phyloP scores from a whole-genome alignment of 1,140 invertebrate species.

The Protaetia brevitarsis region DNA sequence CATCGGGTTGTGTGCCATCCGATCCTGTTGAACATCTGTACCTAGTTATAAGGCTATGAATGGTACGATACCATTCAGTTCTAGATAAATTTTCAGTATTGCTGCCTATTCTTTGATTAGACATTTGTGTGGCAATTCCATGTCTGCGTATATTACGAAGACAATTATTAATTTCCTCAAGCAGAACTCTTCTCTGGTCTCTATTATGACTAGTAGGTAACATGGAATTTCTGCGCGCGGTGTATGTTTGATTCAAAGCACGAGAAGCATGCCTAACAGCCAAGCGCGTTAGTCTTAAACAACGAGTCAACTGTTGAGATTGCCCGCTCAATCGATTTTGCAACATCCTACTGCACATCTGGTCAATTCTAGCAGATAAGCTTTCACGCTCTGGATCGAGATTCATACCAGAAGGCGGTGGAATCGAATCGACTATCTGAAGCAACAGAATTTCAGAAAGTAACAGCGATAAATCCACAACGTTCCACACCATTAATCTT shows the following conservation, averaged over 20 bases:
- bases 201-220: constrained; percentile 35
- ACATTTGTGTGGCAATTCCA: background rate
- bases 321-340: constrained; percentile 35
- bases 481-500: constrained; percentile 36
- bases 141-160: constrained; percentile 29
- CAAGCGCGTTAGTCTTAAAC: constrained; percentile 38
- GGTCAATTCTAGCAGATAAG: constrained; percentile 40
- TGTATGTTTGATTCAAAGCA: constrained; percentile 38
- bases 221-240: constrained; percentile 40
- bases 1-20: background rate
- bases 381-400: constrained; percentile 39
- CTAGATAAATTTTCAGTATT: constrained; percentile 12
- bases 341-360: constrained; percentile 42
- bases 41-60: constrained; percentile 28
- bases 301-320: constrained; percentile 38
- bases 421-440: constrained; percentile 45
- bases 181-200: constrained; percentile 34
- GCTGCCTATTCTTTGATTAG: background rate
- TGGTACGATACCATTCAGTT: constrained; percentile 30
- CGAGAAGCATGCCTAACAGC: constrained; percentile 34
- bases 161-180: constrained; percentile 33
- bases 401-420: constrained; percentile 39
- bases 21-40: constrained; percentile 8
- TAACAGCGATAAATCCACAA: constrained; percentile 41
- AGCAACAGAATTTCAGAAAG: constrained; percentile 42